Evolutionary conservation across 37 sponge, comb jelly and placozoan species (phyloP), one percentile per base, ranked within the genome.

Genomic region (Chondrosia reniformis): DNA sequence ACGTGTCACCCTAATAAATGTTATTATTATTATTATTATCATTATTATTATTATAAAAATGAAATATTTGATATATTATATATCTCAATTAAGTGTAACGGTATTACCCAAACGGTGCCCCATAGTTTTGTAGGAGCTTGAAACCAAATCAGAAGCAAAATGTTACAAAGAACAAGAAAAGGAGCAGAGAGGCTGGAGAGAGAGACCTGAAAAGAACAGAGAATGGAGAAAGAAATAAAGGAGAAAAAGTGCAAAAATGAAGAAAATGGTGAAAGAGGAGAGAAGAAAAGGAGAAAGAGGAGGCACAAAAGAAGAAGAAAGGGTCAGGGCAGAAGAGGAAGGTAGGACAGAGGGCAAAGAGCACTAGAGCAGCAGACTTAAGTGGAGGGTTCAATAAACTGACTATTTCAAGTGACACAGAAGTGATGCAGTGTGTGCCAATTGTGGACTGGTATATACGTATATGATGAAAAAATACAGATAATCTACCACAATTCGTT

Each of bases 401-500:
- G 10, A 49, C 15, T 49, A 49, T 49, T 49, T 49, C 15, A 49
- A 49, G 52, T 49, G 52, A 49, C 52, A 49, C 52, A 49, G 52
- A 49, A 49, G 52, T 49, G 52, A 49, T 49, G 52, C 52, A 10
- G 52, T 19, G 52, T 49, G 52, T 15, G 15, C 52, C 52, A 49
- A 49, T 49, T n/a, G n/a, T n/a, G n/a, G n/a, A n/a, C n/a, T n/a
- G n/a, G n/a, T n/a, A n/a, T n/a, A 28, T 30, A 44, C 33, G 61
- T 0, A 45, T 83, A n/a, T 76, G 19, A 12, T 63, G 46, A 75
- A 74, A 62, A 56, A 38, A 74, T 32, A 46, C 74, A 19, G 84
- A 83, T 25, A 52, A 45, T 1, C 49, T 83, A 2, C 31, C 78
- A n/a, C n/a, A n/a, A n/a, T n/a, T n/a, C n/a, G n/a, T n/a, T n/a